phyloP scores from a whole-genome alignment of 2,113 vertebrate species.

The Paratilapia polleni region DNA sequence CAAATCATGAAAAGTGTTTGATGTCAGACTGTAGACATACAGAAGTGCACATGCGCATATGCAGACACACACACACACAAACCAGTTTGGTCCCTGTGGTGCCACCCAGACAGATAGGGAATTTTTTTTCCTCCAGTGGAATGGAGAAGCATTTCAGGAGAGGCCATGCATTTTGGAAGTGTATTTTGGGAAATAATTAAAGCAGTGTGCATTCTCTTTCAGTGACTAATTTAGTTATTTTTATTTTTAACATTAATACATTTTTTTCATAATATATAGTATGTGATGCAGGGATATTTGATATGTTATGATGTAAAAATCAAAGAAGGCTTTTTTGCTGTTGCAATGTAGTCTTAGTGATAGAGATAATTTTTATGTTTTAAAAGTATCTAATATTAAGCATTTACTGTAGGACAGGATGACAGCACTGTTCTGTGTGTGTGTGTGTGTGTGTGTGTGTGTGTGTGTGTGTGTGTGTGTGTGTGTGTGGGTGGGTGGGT shows the following conservation, averaged over 20 bases:
- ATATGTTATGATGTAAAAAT: background rate
- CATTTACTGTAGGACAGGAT: background rate
- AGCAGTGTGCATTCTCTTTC: background rate
- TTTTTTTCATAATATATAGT: background rate
- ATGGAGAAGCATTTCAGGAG: slow-evolving; percentile 25
- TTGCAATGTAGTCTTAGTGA: background rate
- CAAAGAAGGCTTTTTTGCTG: background rate
- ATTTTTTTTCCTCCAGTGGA: slow-evolving; percentile 12
- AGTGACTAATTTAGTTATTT: background rate
- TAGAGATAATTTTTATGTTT: background rate
- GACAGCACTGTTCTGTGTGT: background rate
- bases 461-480: background rate
- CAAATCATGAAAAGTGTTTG: slow-evolving; percentile 57
- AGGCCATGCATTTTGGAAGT: background rate
- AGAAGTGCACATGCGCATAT: background rate
- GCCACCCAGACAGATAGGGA: slow-evolving; percentile 47
- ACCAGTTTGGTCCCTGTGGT: slow-evolving; percentile 30
- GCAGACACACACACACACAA: slow-evolving; percentile 27
- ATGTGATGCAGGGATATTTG: too few relatives aligned
- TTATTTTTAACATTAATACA: background rate
- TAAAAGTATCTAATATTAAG: background rate
- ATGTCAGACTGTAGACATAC: slow-evolving; percentile 53
- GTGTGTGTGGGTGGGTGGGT: background rate
- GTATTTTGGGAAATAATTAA: background rate
- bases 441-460: background rate